Base-by-base conservation (phyloP, 1,140 invertebrate species). In the Cardiocondyla obscurior region DNA sequence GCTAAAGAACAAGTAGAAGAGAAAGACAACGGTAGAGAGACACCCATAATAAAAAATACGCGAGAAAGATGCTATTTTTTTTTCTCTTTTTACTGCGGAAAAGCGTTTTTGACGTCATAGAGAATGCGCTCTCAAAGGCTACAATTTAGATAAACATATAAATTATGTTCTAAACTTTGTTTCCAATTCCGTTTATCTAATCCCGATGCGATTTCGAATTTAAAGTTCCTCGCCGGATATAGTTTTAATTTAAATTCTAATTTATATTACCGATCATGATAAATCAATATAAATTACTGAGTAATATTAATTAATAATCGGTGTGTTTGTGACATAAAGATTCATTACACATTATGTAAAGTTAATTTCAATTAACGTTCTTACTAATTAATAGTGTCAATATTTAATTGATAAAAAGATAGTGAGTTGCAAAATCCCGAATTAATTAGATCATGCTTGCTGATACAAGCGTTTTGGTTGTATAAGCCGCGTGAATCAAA, bases 401-500 rank as follows among this genome's bases (percentile, higher is more conserved):
- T 58, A 36, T 58, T 19, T 58, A 49, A 74, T 22, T 58, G 30
- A 33, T 12, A 49, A 46, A 30, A 44, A 30, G 33, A 28, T n/a
- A 19, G n/a, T 1, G n/a, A 74, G 46, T 30, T 12, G 14, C 57
- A 25, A 33, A 72, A 57, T 8, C 16, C 14, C 44, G n/a, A 62
- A 46, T 62, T 76, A 74, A 76, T 49, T 49, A 36, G 14, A 19
- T 65, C 46, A 28, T 25, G 51, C 28, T n/a, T 25, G 8, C 6
- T 3, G 42, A 12, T 14, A n/a, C 28, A 39, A 57, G 39, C 22
- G 57, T 36, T 51, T 65, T 39, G 60, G 42, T 76, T 49, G 25
- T 36, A 30, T 39, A 58, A 73, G 53, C 60, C 16, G n/a, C 39
- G 22, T 62, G 19, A 76, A 46, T 65, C 30, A 65, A 46, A 22